Evolutionary conservation across 1,140 invertebrate species (phyloP).

Genomic region (Pseudomyrmex dendroicus): DNA sequence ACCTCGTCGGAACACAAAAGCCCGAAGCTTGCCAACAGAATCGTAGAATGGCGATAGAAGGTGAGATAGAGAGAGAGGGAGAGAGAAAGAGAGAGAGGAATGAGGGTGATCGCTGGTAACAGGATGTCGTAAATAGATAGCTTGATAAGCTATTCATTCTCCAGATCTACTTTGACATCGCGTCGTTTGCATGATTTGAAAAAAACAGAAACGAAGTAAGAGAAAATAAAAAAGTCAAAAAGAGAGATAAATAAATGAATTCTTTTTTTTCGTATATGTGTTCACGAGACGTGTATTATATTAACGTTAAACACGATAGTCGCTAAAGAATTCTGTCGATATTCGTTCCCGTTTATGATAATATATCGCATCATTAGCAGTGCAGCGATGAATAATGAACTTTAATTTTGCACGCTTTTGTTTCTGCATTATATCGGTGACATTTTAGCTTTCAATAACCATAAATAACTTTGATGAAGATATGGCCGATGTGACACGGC

Average conservation of each 20-base stretch:
- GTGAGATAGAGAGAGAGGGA: constrained; percentile 20
- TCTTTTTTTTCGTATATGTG: background rate
- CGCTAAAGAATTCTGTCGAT: constrained; percentile 20
- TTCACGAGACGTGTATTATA: background rate
- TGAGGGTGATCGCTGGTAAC: constrained; percentile 23
- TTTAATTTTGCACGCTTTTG: constrained; percentile 42
- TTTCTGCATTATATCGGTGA: constrained; percentile 23
- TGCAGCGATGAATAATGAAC: constrained; percentile 32
- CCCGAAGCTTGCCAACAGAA: constrained; percentile 54
- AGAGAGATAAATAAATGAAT: background rate
- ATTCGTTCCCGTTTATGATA: constrained; percentile 16
- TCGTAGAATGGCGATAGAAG: constrained; percentile 1
- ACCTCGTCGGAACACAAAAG: constrained; percentile 65
- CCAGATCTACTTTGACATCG: constrained; percentile 55
- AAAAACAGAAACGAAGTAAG: background rate
- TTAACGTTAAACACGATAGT: background rate
- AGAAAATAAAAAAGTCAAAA: background rate
- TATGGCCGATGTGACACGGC: background rate
- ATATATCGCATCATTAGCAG: constrained; percentile 18
- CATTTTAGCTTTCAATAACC: constrained; percentile 17
- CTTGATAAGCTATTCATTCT: constrained; percentile 66
- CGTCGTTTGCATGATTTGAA: background rate
- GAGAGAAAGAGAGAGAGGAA: background rate
- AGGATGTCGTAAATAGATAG: constrained; percentile 66
- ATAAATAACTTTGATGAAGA: constrained; percentile 42